Evolutionary conservation across 2,888 invertebrate genomes (phyloP).

Genomic region (Uropetala carovei): DNA sequence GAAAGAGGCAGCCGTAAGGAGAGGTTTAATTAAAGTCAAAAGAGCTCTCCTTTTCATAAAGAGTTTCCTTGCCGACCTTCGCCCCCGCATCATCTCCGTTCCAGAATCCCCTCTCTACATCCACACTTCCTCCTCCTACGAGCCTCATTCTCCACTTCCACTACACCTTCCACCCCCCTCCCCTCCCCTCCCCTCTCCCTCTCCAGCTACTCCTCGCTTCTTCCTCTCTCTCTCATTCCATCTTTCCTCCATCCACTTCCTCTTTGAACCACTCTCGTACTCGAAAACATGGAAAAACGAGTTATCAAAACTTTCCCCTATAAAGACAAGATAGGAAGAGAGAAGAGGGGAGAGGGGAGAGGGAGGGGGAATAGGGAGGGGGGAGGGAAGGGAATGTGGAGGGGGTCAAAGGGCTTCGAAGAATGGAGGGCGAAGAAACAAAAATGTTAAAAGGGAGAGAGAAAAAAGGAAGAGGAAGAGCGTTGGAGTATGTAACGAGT

Average conservation of each 20-base stretch:
- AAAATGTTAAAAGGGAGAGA: not conserved
- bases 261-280: not conserved
- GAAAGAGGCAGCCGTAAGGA: conserved; percentile 40
- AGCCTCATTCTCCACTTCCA: not conserved
- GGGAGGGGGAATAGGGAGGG: not conserved
- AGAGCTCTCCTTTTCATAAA: conserved; percentile 63
- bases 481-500: not conserved
- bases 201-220: too few species aligned
- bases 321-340: not conserved
- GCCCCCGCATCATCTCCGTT: not conserved
- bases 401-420: not conserved
- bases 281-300: conserved; percentile 40
- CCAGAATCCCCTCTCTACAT: not conserved
- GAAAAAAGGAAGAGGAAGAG: not conserved
- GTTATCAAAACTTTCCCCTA: conserved; percentile 56
- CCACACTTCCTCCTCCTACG: not conserved
- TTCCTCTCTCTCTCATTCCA: not conserved
- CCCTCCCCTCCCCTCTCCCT: not conserved
- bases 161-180: not conserved
- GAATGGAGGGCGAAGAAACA: not conserved
- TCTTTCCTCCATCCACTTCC: not conserved
- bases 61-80: conserved; percentile 46
- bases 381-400: not conserved
- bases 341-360: not conserved
- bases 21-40: conserved; percentile 64